Percentiles rank a stretch among this genome's conserved stretches.
Conservation (phyloP, 2,113 vertebrate genomes). For the Pogona vitticeps region DNA sequence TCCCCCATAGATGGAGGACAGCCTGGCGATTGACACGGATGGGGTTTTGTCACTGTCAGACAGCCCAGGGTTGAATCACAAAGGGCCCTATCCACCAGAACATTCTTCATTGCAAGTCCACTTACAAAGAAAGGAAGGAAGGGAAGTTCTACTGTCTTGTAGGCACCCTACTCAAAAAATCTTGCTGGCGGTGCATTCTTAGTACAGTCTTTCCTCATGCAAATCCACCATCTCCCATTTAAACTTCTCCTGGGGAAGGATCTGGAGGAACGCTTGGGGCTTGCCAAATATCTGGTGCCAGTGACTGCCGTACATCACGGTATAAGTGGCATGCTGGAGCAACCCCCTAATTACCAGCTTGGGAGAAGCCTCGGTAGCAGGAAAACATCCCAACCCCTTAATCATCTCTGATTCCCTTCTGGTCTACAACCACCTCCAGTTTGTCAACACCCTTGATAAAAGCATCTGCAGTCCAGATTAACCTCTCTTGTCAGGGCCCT, state of each 20-base stretch:
- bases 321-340: background rate
- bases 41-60: background rate
- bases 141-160: too few relatives aligned
- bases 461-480: too few relatives aligned
- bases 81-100: background rate
- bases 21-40: too few relatives aligned
- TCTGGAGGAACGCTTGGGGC: background rate
- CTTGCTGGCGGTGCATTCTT: background rate
- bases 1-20: too few relatives aligned
- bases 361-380: background rate
- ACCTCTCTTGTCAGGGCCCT: background rate
- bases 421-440: background rate
- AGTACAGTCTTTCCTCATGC: background rate
- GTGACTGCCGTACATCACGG: background rate
- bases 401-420: background rate
- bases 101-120: background rate
- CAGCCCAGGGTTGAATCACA: background rate
- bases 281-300: slow-evolving; percentile 2
- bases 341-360: background rate
- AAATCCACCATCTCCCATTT: background rate
- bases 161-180: background rate
- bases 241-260: background rate
- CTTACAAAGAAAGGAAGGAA: background rate
- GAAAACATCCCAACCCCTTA: slow-evolving; percentile 16
- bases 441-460: background rate